Base-by-base conservation (phyloP, 2,113 vertebrate genomes). In the Pituophis catenifer region DNA sequence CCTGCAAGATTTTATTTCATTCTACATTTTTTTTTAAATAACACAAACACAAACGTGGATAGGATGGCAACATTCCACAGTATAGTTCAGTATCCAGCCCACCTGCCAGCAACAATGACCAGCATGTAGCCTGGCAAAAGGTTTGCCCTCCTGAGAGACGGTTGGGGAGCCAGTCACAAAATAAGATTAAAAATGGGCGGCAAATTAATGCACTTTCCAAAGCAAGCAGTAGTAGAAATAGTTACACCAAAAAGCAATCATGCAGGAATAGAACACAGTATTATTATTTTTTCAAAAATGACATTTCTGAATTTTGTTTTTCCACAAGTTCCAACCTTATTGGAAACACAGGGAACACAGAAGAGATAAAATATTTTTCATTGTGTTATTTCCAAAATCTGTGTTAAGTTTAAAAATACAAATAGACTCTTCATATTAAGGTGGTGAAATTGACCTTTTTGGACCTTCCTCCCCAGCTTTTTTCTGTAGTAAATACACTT, bases 81-180 rank as follows among this genome's bases (percentile, higher is more conserved):
- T 17, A n/a, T 65, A 38, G 75, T 93, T 96, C 94, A 95, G 7
- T 52, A 93, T 15, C 44, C 70, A 90, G 93, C 90, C 93, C 91
- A 95, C 94, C 65, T 96, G 97, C 96, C 96, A 97, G 97, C 95
- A 96, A 96, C 95, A 96, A 96, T 97, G 97, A 97, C 97, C 97
- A 96, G 97, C 97, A 97, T 96, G 96, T 97, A 97, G 95, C 92
- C 94, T 96, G 96, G 96, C 96, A 97, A 95, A 95, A 95, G 92
- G 91, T 95, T 93, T 91, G 92, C 44, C 55, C 54, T 94, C 96
- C 91, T 86, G 91, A 96, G 54, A 96, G 94, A 96, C 92, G 91
- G 95, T 95, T 93, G 96, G 91, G 92, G 93, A 96, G 90, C 94
- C 95, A 92, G 95, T 94, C 91, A 94, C 86, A 89, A 90, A 90